Conservation (phyloP, 2,888 invertebrate genomes). For the Watsonalla binaria region DNA sequence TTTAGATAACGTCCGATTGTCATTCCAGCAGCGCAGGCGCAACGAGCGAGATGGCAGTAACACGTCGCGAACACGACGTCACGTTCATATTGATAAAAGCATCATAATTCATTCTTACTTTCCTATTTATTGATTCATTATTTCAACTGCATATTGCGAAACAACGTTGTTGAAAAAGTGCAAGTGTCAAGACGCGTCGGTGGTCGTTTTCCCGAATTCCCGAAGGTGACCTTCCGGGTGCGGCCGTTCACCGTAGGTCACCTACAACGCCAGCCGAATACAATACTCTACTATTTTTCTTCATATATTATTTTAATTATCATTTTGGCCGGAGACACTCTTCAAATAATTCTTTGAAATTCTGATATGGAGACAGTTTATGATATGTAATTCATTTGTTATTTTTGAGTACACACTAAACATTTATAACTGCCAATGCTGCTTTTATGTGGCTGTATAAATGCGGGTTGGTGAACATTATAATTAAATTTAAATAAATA, state of each 20-base stretch:
- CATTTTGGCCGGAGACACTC: neutral
- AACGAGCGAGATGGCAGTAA: neutral
- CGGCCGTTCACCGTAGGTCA: conserved; percentile 47
- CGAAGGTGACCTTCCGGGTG: conserved; percentile 71
- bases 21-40: conserved; percentile 9
- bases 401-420: conserved; percentile 1
- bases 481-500: conserved; percentile 1
- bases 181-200: conserved; percentile 30
- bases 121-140: too few species aligned
- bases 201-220: conserved; percentile 42
- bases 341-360: neutral
- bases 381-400: neutral
- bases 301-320: conserved; percentile 5
- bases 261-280: conserved; percentile 33
- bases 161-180: conserved; percentile 15
- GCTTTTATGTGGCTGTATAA: too few species aligned
- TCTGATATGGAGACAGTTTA: neutral
- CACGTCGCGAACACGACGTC: neutral
- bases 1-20: conserved; percentile 31
- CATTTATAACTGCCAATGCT: too few species aligned
- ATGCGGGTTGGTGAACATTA: too few species aligned
- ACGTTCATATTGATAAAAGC: neutral
- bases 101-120: neutral
- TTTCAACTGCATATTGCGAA: conserved; percentile 5
- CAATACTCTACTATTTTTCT: conserved; percentile 32